phyloP scores from a whole-genome alignment of 2,888 invertebrate genomes.

The Proisotoma minuta region DNA sequence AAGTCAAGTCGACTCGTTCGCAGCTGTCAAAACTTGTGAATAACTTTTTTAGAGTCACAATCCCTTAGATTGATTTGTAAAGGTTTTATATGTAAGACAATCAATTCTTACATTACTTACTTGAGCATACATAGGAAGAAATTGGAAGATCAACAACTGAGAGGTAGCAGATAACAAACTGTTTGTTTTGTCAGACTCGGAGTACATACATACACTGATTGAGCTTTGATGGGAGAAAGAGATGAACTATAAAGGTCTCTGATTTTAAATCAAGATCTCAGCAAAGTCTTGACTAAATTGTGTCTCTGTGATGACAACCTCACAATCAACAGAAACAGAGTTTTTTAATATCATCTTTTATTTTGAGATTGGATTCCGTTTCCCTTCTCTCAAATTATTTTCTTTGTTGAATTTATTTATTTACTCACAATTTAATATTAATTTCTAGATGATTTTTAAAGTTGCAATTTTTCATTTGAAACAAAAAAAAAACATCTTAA shows the following conservation, averaged over 20 bases:
- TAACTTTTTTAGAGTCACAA: constrained; percentile 24
- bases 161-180: constrained; percentile 1
- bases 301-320: constrained; percentile 19
- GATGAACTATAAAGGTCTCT: not conserved
- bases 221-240: not conserved
- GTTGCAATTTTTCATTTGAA: too few species aligned
- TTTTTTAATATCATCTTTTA: not conserved
- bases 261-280: constrained; percentile 3
- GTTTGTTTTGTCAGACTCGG: not conserved
- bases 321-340: constrained; percentile 19
- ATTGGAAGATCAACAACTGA: too few species aligned
- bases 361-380: not conserved
- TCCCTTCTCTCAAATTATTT: not conserved
- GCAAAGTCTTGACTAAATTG: constrained; percentile 2
- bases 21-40: constrained; percentile 36
- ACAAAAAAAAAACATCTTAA: too few species aligned
- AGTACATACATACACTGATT: not conserved
- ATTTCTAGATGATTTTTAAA: too few species aligned
- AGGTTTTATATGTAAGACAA: not conserved
- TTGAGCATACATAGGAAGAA: too few species aligned
- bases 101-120: too few species aligned
- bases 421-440: not conserved
- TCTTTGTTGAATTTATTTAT: not conserved
- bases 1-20: constrained; percentile 16
- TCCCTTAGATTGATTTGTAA: constrained; percentile 7